A percentile compares a stretch with the other conserved stretches of the same genome.
phyloP scores from a whole-genome alignment of 2,797 vertebrate species.

The Erethizon dorsatum region DNA sequence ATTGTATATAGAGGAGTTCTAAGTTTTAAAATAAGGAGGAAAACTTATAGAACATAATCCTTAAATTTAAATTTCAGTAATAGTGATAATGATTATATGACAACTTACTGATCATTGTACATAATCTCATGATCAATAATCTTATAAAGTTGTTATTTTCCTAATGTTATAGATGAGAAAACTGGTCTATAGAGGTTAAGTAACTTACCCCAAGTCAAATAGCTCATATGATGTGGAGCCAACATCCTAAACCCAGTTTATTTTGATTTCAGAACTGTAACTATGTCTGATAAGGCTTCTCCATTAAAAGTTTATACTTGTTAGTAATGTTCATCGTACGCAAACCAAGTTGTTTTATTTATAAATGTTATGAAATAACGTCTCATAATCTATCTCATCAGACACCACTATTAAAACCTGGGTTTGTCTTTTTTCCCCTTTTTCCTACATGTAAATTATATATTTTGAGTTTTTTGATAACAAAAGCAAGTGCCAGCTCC shows the following conservation, averaged over 20 bases:
- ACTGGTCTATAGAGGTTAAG: neutral
- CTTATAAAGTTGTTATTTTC: slow-evolving; percentile 27
- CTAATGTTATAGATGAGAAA: slow-evolving; percentile 32
- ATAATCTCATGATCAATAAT: slow-evolving; percentile 33
- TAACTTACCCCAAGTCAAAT: slow-evolving; percentile 1
- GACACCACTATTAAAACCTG: slow-evolving; percentile 3
- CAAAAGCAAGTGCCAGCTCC: slow-evolving; percentile 9
- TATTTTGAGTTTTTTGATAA: slow-evolving; percentile 77
- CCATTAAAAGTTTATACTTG: neutral
- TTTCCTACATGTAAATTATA: slow-evolving; percentile 60
- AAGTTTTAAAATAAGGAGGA: neutral
- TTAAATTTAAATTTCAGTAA: slow-evolving; percentile 53
- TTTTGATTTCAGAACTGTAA: slow-evolving; percentile 27
- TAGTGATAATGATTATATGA: neutral
- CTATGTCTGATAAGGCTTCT: neutral
- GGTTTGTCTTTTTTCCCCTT: neutral
- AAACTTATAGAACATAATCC: neutral
- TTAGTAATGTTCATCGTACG: slow-evolving; percentile 29
- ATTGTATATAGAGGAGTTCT: neutral
- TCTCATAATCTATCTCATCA: neutral
- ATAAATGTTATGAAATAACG: slow-evolving; percentile 23
- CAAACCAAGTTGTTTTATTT: slow-evolving; percentile 80
- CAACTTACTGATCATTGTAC: neutral
- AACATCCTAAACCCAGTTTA: neutral
- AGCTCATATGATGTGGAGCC: neutral